Evolutionary conservation across 2,888 invertebrate genomes (phyloP).

Genomic region (Pseudococcus longispinus): DNA sequence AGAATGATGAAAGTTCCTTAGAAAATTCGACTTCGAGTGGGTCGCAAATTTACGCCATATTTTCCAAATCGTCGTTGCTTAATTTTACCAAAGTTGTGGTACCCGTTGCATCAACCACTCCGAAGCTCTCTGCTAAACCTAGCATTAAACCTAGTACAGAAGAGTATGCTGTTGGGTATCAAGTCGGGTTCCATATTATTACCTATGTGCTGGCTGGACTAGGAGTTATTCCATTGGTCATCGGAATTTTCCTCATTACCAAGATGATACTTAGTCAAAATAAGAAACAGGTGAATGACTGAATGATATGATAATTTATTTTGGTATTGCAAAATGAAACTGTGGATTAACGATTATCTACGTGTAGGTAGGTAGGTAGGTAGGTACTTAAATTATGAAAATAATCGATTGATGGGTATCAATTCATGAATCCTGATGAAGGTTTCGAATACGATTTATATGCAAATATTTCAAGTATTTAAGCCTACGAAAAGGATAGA

Average conservation of each 20-base stretch:
- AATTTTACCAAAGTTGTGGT: not conserved
- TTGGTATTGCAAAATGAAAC: too few relatives aligned
- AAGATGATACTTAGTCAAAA: constrained; percentile 50
- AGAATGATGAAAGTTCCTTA: not conserved
- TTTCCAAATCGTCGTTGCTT: not conserved
- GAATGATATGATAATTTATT: too few relatives aligned
- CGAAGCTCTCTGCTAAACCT: not conserved
- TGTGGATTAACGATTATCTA: too few relatives aligned
- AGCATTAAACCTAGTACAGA: not conserved
- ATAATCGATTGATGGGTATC: too few relatives aligned
- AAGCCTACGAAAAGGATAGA: too few relatives aligned
- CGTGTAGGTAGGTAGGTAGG: too few relatives aligned
- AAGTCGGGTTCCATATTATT: constrained; percentile 48
- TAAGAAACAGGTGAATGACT: constrained; percentile 48
- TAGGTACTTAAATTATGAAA: too few relatives aligned
- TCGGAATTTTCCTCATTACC: constrained; percentile 44
- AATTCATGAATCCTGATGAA: too few relatives aligned
- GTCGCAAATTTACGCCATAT: constrained; percentile 20
- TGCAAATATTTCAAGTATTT: too few relatives aligned
- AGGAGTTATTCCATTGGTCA: constrained; percentile 49
- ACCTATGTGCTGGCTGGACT: constrained; percentile 53
- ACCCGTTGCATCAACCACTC: not conserved
- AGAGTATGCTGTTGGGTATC: constrained; percentile 26
- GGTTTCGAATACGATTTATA: too few relatives aligned
- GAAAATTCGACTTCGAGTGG: not conserved